Percentiles rank a stretch among this genome's conserved stretches.
These are phyloP conservation scores for Stercorarius parasiticus DNA, from an alignment of 2,113 vertebrate genomes.

Conservation along the genomic window DNA sequence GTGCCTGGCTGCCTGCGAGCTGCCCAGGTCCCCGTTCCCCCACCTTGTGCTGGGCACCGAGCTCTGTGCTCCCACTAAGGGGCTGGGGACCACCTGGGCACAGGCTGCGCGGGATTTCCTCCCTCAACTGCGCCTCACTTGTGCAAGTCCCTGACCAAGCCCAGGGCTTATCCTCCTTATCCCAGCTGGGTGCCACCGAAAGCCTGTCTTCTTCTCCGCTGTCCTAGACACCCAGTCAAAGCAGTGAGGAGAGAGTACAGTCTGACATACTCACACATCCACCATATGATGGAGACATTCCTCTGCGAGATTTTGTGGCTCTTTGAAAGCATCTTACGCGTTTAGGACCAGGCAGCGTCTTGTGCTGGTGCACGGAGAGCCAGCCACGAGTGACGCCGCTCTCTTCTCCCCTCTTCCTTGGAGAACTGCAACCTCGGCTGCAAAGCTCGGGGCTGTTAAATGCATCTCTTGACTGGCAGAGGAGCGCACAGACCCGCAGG, in stretches of 20 bases:
- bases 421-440: not conserved
- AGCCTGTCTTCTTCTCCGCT: not conserved
- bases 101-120: not conserved
- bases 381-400: fast-evolving
- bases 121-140: not conserved
- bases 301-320: not conserved
- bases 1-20: not conserved
- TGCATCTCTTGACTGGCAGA: not conserved
- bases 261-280: not conserved
- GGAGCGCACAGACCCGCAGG: not conserved
- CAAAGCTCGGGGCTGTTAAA: not conserved
- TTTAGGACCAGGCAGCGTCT: not conserved
- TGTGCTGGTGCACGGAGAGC: not conserved
- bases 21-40: not conserved
- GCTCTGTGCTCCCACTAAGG: fast-evolving
- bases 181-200: not conserved
- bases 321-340: not conserved
- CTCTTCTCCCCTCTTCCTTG: not conserved
- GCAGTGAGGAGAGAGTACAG: not conserved
- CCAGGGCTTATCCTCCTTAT: not conserved
- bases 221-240: not conserved
- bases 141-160: not conserved
- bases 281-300: not conserved
- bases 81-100: not conserved
- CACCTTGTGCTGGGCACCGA: fast-evolving